These are phyloP conservation scores for Cryptosula pallasiana DNA, from an alignment of 2,888 invertebrate genomes.

Conservation along the genomic window DNA sequence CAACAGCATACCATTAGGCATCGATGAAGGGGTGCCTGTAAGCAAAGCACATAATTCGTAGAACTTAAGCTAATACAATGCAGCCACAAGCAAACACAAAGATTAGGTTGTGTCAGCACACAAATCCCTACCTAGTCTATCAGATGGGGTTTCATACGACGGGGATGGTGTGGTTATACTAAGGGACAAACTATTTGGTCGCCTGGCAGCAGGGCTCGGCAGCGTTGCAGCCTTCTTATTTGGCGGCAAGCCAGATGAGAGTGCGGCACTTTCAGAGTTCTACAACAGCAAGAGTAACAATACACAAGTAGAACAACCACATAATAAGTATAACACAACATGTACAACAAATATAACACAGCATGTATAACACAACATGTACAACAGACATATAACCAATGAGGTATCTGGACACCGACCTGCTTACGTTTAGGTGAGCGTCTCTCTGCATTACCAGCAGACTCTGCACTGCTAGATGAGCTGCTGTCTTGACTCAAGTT, in stretches of 20 bases:
- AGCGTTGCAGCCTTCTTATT: neutral
- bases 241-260: neutral
- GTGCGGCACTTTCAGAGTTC: neutral
- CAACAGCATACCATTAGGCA: neutral
- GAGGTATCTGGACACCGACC: neutral
- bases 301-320: too few relatives aligned
- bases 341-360: too few relatives aligned
- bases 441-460: neutral
- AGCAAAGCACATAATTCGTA: neutral
- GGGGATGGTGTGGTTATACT: constrained; percentile 19
- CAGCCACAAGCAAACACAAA: neutral
- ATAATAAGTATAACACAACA: too few relatives aligned
- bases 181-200: constrained; percentile 9
- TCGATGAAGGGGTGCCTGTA: neutral
- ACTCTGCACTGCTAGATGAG: neutral
- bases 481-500: neutral
- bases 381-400: too few relatives aligned
- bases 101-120: too few relatives aligned
- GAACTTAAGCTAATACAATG: neutral
- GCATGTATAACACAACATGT: too few relatives aligned
- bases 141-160: constrained; percentile 5
- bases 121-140: neutral
- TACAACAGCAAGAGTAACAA: too few relatives aligned
- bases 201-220: constrained; percentile 1
- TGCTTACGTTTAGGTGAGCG: constrained; percentile 1